These are phyloP conservation scores for Setophaga petechia DNA, from an alignment of 2,113 vertebrate genomes.

Conservation along the genomic window DNA sequence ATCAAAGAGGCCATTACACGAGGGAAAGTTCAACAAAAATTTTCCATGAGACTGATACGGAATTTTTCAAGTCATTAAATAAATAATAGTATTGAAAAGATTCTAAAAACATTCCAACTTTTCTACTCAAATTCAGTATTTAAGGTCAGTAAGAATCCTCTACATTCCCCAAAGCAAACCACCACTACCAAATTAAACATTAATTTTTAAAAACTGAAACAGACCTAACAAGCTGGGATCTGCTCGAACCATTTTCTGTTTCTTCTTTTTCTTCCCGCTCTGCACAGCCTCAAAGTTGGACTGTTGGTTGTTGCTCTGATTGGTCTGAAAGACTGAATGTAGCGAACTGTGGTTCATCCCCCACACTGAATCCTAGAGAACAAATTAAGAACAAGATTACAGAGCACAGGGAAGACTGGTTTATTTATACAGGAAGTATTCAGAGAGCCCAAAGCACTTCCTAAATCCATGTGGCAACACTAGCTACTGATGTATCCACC, in stretches of 20 bases:
- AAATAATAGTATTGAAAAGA: not conserved
- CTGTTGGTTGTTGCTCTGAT: conserved; percentile 89
- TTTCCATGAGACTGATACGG: not conserved
- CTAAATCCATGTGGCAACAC: not conserved
- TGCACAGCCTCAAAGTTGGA: conserved; percentile 93
- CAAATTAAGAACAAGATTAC: not conserved
- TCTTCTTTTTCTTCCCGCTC: conserved; percentile 98
- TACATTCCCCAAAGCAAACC: not conserved
- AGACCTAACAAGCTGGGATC: conserved; percentile 97
- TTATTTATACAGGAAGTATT: not conserved
- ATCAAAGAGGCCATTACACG: not conserved
- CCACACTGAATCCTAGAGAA: conserved; percentile 90
- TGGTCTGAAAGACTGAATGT: conserved; percentile 89
- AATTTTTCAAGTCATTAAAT: not conserved
- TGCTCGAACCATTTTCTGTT: conserved; percentile 98
- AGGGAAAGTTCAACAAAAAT: not conserved
- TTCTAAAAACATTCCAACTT: not conserved
- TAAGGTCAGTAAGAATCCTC: not conserved
- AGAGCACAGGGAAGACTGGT: not conserved
- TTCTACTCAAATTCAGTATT: not conserved
- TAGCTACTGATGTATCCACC: not conserved
- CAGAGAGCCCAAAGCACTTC: not conserved
- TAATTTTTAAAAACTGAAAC: not conserved
- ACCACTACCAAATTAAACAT: not conserved
- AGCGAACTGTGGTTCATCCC: conserved; percentile 85